These are phyloP conservation scores for Tachina fera DNA, from an alignment of 2,888 invertebrate species.

Conservation along the genomic window DNA sequence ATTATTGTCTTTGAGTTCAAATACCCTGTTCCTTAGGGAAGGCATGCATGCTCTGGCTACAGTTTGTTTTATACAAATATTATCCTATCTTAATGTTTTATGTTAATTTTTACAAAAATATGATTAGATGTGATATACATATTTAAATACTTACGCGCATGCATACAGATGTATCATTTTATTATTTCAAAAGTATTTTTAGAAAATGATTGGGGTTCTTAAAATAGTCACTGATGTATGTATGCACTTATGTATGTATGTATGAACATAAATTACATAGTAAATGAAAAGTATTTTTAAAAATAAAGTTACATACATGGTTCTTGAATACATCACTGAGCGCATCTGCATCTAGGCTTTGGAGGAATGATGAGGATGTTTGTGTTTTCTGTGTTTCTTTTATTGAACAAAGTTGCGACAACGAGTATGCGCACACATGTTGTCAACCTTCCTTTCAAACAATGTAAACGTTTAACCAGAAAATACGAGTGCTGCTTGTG, in stretches of 20 bases:
- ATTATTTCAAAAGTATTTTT: conserved; percentile 16
- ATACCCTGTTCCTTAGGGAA: too few species aligned
- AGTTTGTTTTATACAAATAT: too few species aligned
- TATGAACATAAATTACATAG: background rate
- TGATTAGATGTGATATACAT: too few species aligned
- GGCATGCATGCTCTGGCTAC: too few species aligned
- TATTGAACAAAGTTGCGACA: conserved; percentile 26
- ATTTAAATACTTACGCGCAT: too few species aligned
- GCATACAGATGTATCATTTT: too few species aligned
- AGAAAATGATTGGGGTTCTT: conserved; percentile 51
- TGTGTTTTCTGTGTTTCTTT: conserved; percentile 22
- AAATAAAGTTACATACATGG: conserved; percentile 6
- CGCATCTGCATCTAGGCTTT: conserved; percentile 22
- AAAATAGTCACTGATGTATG: conserved; percentile 21
- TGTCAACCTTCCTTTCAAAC: conserved; percentile 24
- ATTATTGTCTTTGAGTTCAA: too few species aligned
- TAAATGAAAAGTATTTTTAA: background rate
- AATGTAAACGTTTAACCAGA: background rate
- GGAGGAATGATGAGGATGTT: conserved; percentile 8
- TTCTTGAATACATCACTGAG: background rate
- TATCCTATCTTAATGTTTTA: too few species aligned
- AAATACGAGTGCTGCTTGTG: background rate
- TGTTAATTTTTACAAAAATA: too few species aligned
- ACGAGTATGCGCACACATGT: conserved; percentile 57
- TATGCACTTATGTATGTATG: background rate